Base-by-base conservation (phyloP, 2,113 vertebrate genomes). In the Cinclus mexicanus region DNA sequence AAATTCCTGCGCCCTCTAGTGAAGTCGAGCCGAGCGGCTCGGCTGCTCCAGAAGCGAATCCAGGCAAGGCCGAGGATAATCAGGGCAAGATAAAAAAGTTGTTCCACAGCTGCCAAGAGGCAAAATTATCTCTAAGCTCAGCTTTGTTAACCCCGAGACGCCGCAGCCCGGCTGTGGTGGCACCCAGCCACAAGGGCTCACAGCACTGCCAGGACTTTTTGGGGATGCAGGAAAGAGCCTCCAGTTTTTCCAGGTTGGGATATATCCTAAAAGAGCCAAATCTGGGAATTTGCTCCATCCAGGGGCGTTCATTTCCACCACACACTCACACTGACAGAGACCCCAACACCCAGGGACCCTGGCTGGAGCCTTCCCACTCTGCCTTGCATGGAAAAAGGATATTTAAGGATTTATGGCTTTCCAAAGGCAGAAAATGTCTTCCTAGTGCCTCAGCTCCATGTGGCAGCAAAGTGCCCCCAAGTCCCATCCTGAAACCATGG, bases 1-100 rank as follows among this genome's bases (percentile, higher is more conserved):
- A 93, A 97, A 91, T 97, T 78, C 93, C 97, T 98, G 97, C 97
- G 96, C 98, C 98, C 98, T 98, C 98, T 98, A 98, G 98, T 41
- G 98, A 97, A 89, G 61, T 11, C 21, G 8, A 15, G 12, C 28
- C 25, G 94, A 97, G 96, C 12, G 12, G 47, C 94, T 64, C 35
- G 2, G 69, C 56, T 0, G 7, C 39, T 71, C 29, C 9, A 1
- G 8, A 57, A 84, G 83, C 24, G 12, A n/a, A 31, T 29, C 15
- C 41, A 6, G 37, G 80, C 25, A 6, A 26, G 64, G 42, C 10
- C 37, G 5, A 33, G 33, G 42, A 65, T 59, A 47, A 33, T 16
- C 12, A 3, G 8, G 28, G 79, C 33, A 17, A 59, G 50, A 24
- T 35, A 47, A 26, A 50, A 33, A 7, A 59, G 55, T 6, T 10